Conservation (phyloP, 2,797 vertebrate genomes). For the Oophaga sylvatica region DNA sequence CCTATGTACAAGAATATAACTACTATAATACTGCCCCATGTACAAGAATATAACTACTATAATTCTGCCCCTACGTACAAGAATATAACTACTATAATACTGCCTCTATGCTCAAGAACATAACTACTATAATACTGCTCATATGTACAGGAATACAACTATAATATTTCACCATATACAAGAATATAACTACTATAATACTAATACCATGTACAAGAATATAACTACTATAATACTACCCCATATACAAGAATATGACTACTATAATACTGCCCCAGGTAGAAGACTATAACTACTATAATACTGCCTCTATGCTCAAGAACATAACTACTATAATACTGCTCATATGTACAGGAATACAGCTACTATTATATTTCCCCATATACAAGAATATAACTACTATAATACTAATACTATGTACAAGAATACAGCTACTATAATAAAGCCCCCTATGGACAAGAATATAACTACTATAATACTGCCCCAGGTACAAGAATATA, state of each 20-base stretch:
- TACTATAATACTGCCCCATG: neutral
- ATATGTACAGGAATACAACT: neutral
- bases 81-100: constrained; percentile 10
- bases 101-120: neutral
- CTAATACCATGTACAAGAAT: no score
- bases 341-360: neutral
- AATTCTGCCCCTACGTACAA: neutral
- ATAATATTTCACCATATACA: neutral
- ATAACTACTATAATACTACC: no score
- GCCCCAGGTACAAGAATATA: neutral
- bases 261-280: neutral
- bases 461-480: neutral
- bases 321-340: constrained; percentile 25
- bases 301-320: neutral
- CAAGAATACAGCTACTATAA: no score
- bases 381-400: neutral
- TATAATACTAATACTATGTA: no score
- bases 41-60: neutral
- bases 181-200: neutral
- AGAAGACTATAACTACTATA: constrained; percentile 11
- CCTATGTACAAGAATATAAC: neutral
- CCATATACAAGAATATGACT: neutral
- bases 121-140: constrained; percentile 20
- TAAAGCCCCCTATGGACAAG: neutral
- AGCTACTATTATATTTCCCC: neutral